Conservation (phyloP, 2,797 vertebrate genomes). For the Chloroceryle amazona region DNA sequence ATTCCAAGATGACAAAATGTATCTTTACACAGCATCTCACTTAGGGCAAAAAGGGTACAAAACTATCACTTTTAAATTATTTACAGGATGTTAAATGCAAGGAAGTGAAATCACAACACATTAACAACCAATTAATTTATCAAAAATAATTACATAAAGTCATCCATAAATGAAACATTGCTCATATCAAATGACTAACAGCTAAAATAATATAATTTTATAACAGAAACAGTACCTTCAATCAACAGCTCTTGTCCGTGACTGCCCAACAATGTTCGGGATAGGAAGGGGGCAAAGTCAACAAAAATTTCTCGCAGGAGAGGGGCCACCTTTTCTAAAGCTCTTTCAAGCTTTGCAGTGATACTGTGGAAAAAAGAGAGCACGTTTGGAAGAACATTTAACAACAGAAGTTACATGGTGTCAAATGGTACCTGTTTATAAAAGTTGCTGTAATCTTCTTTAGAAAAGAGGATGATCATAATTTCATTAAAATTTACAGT, state of each 20-base stretch:
- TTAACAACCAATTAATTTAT: background rate
- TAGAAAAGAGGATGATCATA: background rate
- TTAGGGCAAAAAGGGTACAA: background rate
- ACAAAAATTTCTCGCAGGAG: conserved; percentile 98
- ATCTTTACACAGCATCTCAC: background rate
- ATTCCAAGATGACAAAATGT: background rate
- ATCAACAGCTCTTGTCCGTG: conserved; percentile 99
- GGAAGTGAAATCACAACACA: background rate
- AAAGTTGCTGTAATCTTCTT: background rate
- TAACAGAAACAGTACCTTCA: conserved; percentile 89
- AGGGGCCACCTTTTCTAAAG: conserved; percentile 98
- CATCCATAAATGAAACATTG: background rate
- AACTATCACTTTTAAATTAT: background rate
- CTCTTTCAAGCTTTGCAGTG: conserved; percentile 98
- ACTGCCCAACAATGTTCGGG: conserved; percentile 96
- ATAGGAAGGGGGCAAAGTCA: conserved; percentile 98
- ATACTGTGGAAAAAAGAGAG: conserved; percentile 86
- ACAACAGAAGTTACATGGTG: background rate
- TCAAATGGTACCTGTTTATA: background rate
- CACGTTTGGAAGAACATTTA: conserved; percentile 38
- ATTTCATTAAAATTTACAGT: background rate
- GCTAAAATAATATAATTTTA: background rate
- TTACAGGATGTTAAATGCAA: background rate
- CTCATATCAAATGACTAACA: background rate
- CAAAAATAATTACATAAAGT: background rate